A percentile compares a stretch with the other conserved stretches of the same genome.
phyloP scores from a whole-genome alignment of 2,797 vertebrate species.

The Sarcophilus harrisii region DNA sequence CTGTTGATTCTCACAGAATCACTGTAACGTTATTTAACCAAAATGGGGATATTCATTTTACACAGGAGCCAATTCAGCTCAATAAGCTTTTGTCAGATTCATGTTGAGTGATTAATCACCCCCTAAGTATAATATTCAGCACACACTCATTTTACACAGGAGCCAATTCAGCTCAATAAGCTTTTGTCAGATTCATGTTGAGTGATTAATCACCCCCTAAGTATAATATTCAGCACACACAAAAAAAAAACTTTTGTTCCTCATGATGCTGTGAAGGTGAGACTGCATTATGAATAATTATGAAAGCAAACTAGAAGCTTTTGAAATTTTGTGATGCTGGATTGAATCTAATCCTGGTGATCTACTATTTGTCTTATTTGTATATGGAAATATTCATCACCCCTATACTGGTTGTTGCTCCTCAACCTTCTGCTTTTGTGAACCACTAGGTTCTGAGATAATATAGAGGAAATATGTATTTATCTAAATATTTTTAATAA shows the following conservation, averaged over 20 bases:
- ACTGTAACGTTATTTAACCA: background rate
- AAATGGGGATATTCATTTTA: background rate
- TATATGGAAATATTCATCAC: background rate
- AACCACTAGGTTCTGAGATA: background rate
- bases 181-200: background rate
- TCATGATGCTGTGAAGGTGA: background rate
- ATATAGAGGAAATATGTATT: background rate
- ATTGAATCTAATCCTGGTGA: background rate
- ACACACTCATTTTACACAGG: too few species aligned
- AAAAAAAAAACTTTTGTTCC: background rate
- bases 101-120: background rate
- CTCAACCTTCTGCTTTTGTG: background rate
- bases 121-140: background rate
- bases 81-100: background rate
- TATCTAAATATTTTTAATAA: background rate
- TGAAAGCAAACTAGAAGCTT: background rate
- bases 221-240: background rate
- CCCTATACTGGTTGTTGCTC: background rate
- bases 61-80: background rate
- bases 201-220: background rate
- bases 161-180: too few species aligned
- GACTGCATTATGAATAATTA: background rate
- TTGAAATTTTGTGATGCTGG: background rate
- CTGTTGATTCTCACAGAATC: background rate
- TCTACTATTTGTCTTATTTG: background rate